These are phyloP conservation scores for Orchestia grillus DNA, from an alignment of 1,140 invertebrate species.

Conservation along the genomic window DNA sequence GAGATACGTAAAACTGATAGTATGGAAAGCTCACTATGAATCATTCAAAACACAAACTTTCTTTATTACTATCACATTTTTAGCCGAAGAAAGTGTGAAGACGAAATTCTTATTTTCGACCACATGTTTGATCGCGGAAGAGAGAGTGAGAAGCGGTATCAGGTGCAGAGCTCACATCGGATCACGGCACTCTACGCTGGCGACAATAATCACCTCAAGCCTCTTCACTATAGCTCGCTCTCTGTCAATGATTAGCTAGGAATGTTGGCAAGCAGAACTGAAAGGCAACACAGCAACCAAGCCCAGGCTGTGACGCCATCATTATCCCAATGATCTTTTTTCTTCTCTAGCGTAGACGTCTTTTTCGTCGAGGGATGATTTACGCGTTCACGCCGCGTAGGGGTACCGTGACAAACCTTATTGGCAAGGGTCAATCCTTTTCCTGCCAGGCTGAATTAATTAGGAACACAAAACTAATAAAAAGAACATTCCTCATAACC, in stretches of 20 bases:
- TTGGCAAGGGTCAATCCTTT: background rate
- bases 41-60: background rate
- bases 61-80: background rate
- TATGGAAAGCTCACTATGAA: background rate
- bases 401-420: background rate
- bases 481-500: background rate
- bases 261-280: conserved; percentile 21
- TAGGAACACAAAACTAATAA: background rate
- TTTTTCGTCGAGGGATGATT: background rate
- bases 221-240: conserved; percentile 14
- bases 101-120: background rate
- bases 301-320: background rate
- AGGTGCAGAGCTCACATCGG: background rate
- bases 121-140: background rate
- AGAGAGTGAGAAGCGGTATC: background rate
- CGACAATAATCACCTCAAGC: background rate
- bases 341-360: background rate
- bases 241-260: conserved; percentile 50
- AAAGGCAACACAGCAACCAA: background rate
- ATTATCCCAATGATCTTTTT: background rate
- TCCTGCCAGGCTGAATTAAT: background rate
- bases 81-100: background rate
- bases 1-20: background rate
- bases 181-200: background rate
- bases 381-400: background rate